These are phyloP conservation scores for Progne subis DNA, from an alignment of 2,113 vertebrate genomes.

Conservation along the genomic window DNA sequence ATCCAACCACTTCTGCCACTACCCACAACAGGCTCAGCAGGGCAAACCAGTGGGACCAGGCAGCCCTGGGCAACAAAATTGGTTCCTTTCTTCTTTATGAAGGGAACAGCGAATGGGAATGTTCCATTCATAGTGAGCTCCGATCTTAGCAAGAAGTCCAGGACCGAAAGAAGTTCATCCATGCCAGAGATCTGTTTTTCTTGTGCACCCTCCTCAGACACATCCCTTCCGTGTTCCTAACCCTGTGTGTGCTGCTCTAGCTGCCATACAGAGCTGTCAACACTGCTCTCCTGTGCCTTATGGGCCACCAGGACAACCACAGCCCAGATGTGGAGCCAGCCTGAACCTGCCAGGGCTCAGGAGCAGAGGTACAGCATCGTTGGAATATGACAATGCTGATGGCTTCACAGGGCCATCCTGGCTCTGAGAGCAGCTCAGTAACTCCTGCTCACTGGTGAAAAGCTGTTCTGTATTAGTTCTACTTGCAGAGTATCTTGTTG, in stretches of 20 bases:
- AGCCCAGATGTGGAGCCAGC: neutral
- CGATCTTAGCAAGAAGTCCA: neutral
- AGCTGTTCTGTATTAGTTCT: neutral
- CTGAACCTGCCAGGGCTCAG: neutral
- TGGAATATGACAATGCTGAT: neutral
- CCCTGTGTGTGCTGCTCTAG: neutral
- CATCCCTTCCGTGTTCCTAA: neutral
- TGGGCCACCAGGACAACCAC: neutral
- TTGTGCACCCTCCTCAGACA: neutral
- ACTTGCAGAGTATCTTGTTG: neutral
- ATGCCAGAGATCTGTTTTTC: neutral
- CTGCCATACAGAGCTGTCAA: accelerated
- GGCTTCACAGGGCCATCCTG: neutral
- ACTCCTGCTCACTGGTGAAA: neutral
- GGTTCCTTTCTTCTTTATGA: neutral
- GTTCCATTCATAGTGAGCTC: neutral
- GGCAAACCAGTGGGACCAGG: neutral
- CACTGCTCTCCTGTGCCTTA: neutral
- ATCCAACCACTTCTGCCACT: neutral
- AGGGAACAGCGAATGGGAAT: neutral
- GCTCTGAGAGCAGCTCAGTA: neutral
- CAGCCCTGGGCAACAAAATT: neutral
- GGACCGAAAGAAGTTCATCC: neutral
- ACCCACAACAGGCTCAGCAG: neutral
- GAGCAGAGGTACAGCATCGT: neutral